Base-by-base conservation (phyloP, 2,797 vertebrate genomes). In the Furcifer pardalis region DNA sequence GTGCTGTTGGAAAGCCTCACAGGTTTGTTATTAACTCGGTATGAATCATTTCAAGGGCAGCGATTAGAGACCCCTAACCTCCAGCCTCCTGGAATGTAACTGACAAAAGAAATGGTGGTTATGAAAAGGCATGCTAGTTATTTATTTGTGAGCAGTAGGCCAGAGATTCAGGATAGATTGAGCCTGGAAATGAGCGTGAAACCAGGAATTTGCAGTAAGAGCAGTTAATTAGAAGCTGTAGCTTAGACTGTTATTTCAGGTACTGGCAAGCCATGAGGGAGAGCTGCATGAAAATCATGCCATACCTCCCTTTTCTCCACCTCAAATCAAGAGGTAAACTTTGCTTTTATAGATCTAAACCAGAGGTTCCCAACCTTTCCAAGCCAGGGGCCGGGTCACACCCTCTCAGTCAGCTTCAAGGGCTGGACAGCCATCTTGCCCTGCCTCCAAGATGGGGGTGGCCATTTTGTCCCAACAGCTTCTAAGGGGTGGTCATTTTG, bases 11-110 rank as follows among this genome's bases (percentile, higher is more conserved):
- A 42, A 72, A 4, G 23, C 23, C 12, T 52, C 5, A 6, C 60
- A 19, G 60, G 21, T 85, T 80, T 79, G 44, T 56, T 65, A 85
- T 79, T 79, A 84, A 84, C 77, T 66, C 40, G 42, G 60, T 15
- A 52, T 6, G 27, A 65, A 73, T 32, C 40, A 44, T 73, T 62
- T 66, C 77, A 74, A 85, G 46, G 69, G 21, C 69, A 74, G 27
- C 1, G n/a, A 30, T 35, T n/a, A 59, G 1, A 15, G 37, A 37
- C 35, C 30, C 35, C 30, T 35, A 37, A 71, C 52, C 21, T 13
- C 8, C 32, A 4, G n/a, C 52, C 65, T 23, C 40, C 23, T 6
- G 15, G 8, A 23, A 62, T 10, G 74, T 21, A 12, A 46, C 75
- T 32, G 30, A 21, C 27, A 56, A 66, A 84, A 46, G n/a, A 19